Evolutionary conservation across 1,140 invertebrate species (phyloP).

Genomic region (Pseudobourletiella spinata): DNA sequence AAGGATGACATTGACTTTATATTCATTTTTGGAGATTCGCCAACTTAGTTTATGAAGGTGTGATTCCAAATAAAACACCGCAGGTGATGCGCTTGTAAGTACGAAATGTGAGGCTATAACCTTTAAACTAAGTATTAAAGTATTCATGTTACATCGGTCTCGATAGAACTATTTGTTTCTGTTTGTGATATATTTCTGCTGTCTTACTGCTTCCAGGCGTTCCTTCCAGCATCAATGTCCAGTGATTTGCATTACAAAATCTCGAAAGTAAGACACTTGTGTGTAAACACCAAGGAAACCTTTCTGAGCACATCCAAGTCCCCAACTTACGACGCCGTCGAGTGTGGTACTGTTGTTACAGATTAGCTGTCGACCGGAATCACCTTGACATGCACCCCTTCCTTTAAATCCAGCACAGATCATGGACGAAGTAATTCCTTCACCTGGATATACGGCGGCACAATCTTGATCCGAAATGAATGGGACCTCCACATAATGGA

Average conservation of each 20-base stretch:
- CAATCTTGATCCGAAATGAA: neutral
- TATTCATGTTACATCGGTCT: no score
- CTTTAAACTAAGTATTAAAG: no score
- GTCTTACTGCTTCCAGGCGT: no score
- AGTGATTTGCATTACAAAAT: neutral
- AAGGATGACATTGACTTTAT: no score
- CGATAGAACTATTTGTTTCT: no score
- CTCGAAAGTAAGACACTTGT: conserved; percentile 1
- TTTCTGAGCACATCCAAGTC: neutral
- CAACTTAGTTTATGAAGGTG: no score
- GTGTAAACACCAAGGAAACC: conserved; percentile 5
- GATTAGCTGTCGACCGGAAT: conserved; percentile 2
- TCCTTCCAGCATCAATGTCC: no score
- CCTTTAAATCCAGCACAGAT: conserved; percentile 3
- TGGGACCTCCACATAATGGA: conserved; percentile 1
- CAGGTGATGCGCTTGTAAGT: no score
- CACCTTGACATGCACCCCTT: conserved; percentile 6
- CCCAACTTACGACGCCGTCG: neutral
- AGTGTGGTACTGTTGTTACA: neutral
- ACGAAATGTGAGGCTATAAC: no score
- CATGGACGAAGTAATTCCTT: neutral
- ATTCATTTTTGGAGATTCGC: no score
- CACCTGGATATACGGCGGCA: neutral
- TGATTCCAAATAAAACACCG: no score
- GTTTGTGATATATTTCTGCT: no score